Evolutionary conservation across 2,888 invertebrate species (phyloP).

Genomic region (Colostygia pectinataria): DNA sequence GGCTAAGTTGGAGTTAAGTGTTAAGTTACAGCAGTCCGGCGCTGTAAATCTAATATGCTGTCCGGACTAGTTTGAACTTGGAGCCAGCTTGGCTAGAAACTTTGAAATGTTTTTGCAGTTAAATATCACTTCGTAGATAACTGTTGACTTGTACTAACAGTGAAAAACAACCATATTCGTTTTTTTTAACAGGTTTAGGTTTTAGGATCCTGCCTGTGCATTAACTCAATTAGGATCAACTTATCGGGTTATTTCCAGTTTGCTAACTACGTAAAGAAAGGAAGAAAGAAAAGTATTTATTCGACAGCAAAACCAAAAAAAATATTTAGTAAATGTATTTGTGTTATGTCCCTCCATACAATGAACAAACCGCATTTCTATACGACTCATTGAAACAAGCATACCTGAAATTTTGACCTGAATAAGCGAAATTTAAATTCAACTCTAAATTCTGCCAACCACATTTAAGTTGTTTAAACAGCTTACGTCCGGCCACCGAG

Average conservation of each 20-base stretch:
- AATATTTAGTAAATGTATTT: no score
- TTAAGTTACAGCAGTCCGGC: slow-evolving; percentile 49
- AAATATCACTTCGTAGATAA: slow-evolving; percentile 2
- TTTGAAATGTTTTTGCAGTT: slow-evolving; percentile 10
- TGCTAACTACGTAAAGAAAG: no score
- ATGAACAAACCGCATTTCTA: no score
- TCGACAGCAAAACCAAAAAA: no score
- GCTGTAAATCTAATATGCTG: slow-evolving; percentile 40
- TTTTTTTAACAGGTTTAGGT: no score
- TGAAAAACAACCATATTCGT: no score
- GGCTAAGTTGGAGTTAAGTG: slow-evolving; percentile 66
- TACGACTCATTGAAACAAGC: no score
- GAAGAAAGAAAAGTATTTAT: no score
- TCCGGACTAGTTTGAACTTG: slow-evolving; percentile 11
- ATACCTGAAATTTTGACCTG: background rate
- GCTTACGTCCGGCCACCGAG: slow-evolving; percentile 16
- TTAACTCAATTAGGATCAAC: no score
- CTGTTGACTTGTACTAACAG: background rate
- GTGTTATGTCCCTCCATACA: no score
- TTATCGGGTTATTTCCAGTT: no score
- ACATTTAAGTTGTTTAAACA: slow-evolving; percentile 29
- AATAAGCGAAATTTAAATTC: slow-evolving; percentile 4
- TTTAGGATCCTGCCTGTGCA: no score
- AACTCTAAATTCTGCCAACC: slow-evolving; percentile 5
- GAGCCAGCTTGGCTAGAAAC: slow-evolving; percentile 15